Percentiles rank a stretch among this genome's conserved stretches.
Evolutionary conservation across 1,140 invertebrate species (phyloP).

Genomic region (Neuroterus valhalla): DNA sequence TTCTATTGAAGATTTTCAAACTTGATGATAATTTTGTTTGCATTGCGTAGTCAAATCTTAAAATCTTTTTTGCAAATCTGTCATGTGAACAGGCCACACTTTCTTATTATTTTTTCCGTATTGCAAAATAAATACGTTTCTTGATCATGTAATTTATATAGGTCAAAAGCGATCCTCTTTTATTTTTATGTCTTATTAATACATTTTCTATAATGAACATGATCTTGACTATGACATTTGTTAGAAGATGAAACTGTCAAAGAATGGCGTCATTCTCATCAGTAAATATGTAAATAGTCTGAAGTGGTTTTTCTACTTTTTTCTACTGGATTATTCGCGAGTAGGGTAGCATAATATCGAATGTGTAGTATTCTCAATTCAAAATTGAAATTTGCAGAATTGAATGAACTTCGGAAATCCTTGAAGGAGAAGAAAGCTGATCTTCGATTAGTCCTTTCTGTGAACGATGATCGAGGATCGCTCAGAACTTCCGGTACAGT

Average conservation of each 20-base stretch:
- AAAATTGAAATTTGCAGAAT: conserved; percentile 53
- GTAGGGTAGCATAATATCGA: background rate
- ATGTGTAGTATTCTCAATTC: background rate
- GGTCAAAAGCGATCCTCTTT: too few species aligned
- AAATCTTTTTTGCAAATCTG: too few species aligned
- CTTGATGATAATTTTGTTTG: too few species aligned
- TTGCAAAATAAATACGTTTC: too few species aligned
- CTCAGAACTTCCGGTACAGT: conserved; percentile 57
- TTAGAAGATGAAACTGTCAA: conserved; percentile 36
- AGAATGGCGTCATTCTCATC: conserved; percentile 34
- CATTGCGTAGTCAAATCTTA: too few species aligned
- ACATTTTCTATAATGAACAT: background rate
- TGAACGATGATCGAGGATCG: conserved; percentile 56
- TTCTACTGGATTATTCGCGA: background rate
- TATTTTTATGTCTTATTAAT: too few species aligned
- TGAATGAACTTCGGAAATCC: conserved; percentile 58
- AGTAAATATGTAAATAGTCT: conserved; percentile 39
- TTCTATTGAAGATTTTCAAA: too few species aligned
- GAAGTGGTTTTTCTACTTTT: conserved; percentile 51
- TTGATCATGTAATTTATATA: too few species aligned
- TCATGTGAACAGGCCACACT: too few species aligned
- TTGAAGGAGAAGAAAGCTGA: conserved; percentile 62
- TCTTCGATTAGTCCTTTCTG: conserved; percentile 63
- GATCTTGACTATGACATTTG: conserved; percentile 30
- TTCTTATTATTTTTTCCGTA: too few species aligned